A percentile compares a stretch with the other conserved stretches of the same genome.
Conservation (phyloP, 2,888 invertebrate species). For the Griposia aprilina region DNA sequence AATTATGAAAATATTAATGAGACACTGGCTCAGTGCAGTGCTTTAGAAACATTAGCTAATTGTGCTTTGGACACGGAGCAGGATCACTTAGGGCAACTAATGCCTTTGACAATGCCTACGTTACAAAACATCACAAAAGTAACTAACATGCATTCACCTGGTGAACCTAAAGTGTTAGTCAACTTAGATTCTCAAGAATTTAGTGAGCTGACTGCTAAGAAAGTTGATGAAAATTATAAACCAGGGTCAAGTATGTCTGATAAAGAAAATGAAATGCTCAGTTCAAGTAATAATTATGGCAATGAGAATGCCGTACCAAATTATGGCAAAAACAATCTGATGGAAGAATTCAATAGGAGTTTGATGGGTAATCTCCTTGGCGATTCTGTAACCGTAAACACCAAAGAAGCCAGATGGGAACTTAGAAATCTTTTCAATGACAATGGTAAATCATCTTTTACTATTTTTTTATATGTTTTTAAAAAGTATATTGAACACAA, state of each 20-base stretch:
- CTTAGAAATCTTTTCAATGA: constrained; percentile 92
- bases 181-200: constrained; percentile 88
- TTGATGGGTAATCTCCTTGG: constrained; percentile 89
- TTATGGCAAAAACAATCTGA: constrained; percentile 84
- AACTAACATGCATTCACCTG: constrained; percentile 87
- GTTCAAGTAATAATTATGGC: constrained; percentile 71
- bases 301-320: constrained; percentile 78
- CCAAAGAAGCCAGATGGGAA: constrained; percentile 92
- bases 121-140: constrained; percentile 88
- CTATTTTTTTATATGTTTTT: neutral
- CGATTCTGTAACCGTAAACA: constrained; percentile 92
- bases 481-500: neutral
- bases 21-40: constrained; percentile 87
- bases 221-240: constrained; percentile 80
- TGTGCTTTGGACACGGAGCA: constrained; percentile 87
- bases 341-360: constrained; percentile 88
- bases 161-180: constrained; percentile 87
- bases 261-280: constrained; percentile 81
- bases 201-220: constrained; percentile 82
- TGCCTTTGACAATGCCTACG: constrained; percentile 86
- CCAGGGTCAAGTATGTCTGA: constrained; percentile 71
- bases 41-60: constrained; percentile 87
- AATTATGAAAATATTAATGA: constrained; percentile 83
- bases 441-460: constrained; percentile 78
- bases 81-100: constrained; percentile 86